phyloP scores from a whole-genome alignment of 2,113 vertebrate species.

The Ciconia maguari region DNA sequence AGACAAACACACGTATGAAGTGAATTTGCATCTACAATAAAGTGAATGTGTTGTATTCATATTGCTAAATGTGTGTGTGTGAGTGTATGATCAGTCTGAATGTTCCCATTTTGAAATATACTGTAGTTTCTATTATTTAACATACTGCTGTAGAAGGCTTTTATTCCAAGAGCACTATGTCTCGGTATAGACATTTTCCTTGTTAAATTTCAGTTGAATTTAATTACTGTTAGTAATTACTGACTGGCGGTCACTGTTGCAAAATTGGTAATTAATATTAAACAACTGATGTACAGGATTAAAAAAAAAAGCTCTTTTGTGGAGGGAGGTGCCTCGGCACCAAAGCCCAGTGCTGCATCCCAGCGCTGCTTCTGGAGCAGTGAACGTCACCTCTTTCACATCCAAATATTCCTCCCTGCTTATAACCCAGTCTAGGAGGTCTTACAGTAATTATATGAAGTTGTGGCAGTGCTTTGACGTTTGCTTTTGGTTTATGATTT shows the following conservation, averaged over 20 bases:
- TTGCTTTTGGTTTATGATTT: slow-evolving; percentile 14
- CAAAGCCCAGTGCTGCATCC: not conserved
- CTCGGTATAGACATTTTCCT: not conserved
- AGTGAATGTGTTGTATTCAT: not conserved
- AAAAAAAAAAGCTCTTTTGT: not conserved
- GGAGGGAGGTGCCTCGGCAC: not conserved
- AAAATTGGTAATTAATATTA: not conserved
- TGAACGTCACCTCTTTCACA: not conserved
- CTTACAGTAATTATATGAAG: not conserved
- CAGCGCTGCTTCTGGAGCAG: not conserved
- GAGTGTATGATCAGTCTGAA: not conserved
- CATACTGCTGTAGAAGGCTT: not conserved
- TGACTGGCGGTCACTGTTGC: not conserved
- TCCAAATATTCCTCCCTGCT: not conserved
- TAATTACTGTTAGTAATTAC: not conserved
- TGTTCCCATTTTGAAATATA: not conserved
- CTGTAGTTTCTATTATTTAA: not conserved
- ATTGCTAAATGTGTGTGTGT: not conserved
- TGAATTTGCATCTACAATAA: not conserved
- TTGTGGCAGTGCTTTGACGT: not conserved
- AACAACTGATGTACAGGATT: not conserved
- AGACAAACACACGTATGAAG: not conserved
- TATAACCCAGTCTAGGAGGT: not conserved
- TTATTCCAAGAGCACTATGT: not conserved
- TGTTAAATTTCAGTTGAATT: not conserved